Percentiles rank a stretch among this genome's conserved stretches.
Conservation (phyloP, 30 jellyfish, hydroid and myxozoan genomes). For the Aurelia aurita region DNA sequence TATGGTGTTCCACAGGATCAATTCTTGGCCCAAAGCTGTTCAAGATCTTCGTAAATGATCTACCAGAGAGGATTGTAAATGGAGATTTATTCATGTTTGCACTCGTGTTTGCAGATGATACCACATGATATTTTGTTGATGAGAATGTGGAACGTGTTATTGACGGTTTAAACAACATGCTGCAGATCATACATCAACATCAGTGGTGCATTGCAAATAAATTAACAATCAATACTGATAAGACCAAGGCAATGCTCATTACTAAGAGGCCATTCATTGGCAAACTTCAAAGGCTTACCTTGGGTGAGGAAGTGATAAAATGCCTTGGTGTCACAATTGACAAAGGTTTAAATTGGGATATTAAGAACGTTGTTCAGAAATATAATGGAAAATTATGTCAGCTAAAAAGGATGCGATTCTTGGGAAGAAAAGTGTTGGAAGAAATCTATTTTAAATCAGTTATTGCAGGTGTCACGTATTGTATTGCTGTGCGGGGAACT, state of each 20-base stretch:
- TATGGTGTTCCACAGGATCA: constrained; percentile 44
- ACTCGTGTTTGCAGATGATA: background rate
- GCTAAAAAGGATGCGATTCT: constrained; percentile 31
- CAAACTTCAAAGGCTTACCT: constrained; percentile 21
- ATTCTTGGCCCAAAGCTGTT: constrained; percentile 26
- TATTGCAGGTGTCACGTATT: constrained; percentile 15
- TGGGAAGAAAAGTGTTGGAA: constrained; percentile 29
- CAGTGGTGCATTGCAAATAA: too few species aligned
- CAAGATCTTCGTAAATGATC: background rate
- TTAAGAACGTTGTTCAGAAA: constrained; percentile 8
- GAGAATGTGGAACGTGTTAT: constrained; percentile 18
- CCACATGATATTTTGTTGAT: constrained; percentile 30
- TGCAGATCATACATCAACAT: constrained; percentile 36
- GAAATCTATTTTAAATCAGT: constrained; percentile 29
- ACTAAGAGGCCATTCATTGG: constrained; percentile 27
- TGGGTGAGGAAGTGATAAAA: constrained; percentile 34
- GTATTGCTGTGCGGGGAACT: constrained; percentile 34
- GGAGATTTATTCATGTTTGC: constrained; percentile 17
- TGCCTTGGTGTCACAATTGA: constrained; percentile 34
- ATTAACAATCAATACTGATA: constrained; percentile 29
- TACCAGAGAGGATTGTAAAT: constrained; percentile 23
- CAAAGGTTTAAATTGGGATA: constrained; percentile 24
- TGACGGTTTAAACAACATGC: constrained; percentile 20
- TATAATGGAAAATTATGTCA: constrained; percentile 27
- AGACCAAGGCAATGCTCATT: constrained; percentile 6